A percentile compares a stretch with the other conserved stretches of the same genome.
Evolutionary conservation across 64 coral and sea anemone species (phyloP).

Genomic region (Actinia tenebrosa): DNA sequence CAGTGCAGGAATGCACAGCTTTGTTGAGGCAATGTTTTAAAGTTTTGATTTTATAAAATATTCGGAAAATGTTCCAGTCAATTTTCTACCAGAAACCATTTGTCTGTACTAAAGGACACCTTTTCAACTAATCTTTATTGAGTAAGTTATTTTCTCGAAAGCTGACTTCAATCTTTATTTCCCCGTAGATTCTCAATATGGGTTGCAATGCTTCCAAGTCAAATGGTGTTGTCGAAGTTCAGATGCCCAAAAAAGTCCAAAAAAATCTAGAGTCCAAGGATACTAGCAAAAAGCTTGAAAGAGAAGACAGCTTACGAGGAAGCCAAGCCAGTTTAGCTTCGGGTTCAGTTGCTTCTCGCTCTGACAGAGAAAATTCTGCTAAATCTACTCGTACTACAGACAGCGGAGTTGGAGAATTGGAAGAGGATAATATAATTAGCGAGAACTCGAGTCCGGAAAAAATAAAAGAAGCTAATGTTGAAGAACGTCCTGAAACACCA

Average conservation of each 20-base stretch:
- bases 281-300: neutral
- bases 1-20: too few relatives aligned
- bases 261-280: conserved; percentile 26
- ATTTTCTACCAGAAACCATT: neutral
- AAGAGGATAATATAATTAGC: conserved; percentile 67
- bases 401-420: conserved; percentile 79
- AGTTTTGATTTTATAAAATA: too few relatives aligned
- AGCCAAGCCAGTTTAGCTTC: conserved; percentile 59
- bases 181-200: conserved; percentile 36
- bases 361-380: conserved; percentile 78
- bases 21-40: too few relatives aligned
- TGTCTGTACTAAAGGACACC: neutral
- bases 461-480: conserved; percentile 21
- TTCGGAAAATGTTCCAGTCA: too few relatives aligned
- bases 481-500: conserved; percentile 78
- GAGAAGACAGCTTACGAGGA: conserved; percentile 63
- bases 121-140: neutral
- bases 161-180: conserved; percentile 3
- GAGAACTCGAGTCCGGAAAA: conserved; percentile 57
- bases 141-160: neutral
- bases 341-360: conserved; percentile 49
- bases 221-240: conserved; percentile 37
- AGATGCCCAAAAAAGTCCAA: conserved; percentile 43
- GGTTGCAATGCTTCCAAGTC: conserved; percentile 81
- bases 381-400: conserved; percentile 82